phyloP scores from a whole-genome alignment of 2,113 vertebrate genomes.

The Orycteropus afer region DNA sequence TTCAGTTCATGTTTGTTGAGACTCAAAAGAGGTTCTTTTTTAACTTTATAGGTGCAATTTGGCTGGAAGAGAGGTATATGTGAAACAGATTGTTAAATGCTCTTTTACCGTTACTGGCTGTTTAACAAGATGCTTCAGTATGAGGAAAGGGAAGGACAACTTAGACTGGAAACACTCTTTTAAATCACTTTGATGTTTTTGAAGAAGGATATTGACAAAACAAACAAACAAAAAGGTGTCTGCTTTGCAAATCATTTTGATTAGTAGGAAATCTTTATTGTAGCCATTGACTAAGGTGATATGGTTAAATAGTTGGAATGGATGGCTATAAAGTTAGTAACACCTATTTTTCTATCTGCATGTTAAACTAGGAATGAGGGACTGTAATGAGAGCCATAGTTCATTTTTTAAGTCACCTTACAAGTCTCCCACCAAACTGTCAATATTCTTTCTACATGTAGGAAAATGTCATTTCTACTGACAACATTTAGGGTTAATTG shows the following conservation, averaged over 20 bases:
- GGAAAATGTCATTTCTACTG: background rate
- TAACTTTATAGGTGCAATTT: slow-evolving; percentile 76
- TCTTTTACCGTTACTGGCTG: slow-evolving; percentile 55
- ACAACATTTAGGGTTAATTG: background rate
- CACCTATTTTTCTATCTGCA: background rate
- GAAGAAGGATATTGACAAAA: slow-evolving; percentile 34
- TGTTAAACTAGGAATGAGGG: background rate
- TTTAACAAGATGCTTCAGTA: slow-evolving; percentile 75
- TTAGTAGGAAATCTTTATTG: background rate
- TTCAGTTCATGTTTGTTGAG: slow-evolving; percentile 57
- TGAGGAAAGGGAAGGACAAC: slow-evolving; percentile 53
- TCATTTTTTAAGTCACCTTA: background rate
- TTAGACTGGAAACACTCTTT: slow-evolving; percentile 46
- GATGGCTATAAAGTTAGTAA: background rate
- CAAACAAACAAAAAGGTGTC: background rate
- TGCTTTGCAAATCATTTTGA: slow-evolving; percentile 56
- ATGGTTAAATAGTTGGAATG: background rate
- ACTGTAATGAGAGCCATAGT: background rate
- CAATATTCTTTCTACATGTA: background rate
- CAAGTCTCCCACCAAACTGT: background rate
- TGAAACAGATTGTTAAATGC: slow-evolving; percentile 79
- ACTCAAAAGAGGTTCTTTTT: slow-evolving; percentile 63
- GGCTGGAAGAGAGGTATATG: slow-evolving; percentile 55
- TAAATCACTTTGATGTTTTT: slow-evolving; percentile 69
- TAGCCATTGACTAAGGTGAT: background rate